Percentiles rank a stretch among this genome's conserved stretches.
Conservation (phyloP, 2,113 vertebrate genomes). For the Coptodon bakossiorum region DNA sequence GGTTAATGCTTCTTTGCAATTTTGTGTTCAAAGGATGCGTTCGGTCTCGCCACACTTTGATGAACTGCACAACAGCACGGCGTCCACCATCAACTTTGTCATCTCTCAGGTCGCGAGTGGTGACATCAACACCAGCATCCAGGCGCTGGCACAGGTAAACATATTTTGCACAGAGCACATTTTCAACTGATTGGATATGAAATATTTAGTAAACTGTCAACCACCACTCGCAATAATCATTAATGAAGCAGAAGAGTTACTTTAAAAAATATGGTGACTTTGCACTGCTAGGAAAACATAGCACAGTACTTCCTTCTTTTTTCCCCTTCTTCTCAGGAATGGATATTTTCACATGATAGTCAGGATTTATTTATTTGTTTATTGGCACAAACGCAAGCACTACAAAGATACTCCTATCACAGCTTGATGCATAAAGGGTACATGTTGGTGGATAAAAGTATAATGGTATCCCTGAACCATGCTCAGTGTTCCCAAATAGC, state of each 20-base stretch:
- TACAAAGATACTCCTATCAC: not conserved
- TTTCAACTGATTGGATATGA: not conserved
- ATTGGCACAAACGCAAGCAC: not conserved
- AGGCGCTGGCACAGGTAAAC: slow-evolving; percentile 91
- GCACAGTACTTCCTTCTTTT: not conserved
- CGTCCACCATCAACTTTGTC: slow-evolving; percentile 97
- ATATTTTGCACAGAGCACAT: not conserved
- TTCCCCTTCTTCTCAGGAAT: not conserved
- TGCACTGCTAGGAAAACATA: not conserved
- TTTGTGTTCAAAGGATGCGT: slow-evolving; percentile 73
- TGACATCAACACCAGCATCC: slow-evolving; percentile 94
- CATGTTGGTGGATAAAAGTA: not conserved
- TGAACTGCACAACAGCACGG: slow-evolving; percentile 93
- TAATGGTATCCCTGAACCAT: not conserved
- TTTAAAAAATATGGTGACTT: not conserved
- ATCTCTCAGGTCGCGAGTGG: slow-evolving; percentile 97
- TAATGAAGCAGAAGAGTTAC: not conserved
- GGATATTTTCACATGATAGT: not conserved
- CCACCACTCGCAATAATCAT: not conserved
- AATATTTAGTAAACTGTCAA: not conserved
- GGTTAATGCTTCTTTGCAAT: not conserved
- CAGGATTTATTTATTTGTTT: not conserved
- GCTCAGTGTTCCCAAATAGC: not conserved
- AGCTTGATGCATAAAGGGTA: not conserved
- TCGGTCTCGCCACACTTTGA: slow-evolving; percentile 92